Conservation (phyloP, 2,113 vertebrate genomes). For the Ahaetulla prasina region DNA sequence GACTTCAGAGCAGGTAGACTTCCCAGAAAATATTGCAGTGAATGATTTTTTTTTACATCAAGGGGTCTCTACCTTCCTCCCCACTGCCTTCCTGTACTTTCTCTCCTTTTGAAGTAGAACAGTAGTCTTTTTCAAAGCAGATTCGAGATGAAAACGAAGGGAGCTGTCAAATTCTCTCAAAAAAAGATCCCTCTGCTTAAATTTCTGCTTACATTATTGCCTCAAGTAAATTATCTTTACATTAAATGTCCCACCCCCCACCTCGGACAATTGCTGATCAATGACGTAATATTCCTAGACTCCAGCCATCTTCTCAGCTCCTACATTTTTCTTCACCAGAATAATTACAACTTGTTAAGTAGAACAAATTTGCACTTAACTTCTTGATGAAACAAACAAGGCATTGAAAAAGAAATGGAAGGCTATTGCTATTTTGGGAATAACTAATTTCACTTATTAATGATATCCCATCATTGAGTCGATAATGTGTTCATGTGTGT, state of each 20-base stretch:
- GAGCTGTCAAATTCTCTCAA: conserved; percentile 54
- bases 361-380: conserved; percentile 50
- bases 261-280: conserved; percentile 43
- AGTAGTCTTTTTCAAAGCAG: conserved; percentile 46
- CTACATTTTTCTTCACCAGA: conserved; percentile 46
- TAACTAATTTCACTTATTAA: conserved; percentile 31
- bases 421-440: conserved; percentile 44
- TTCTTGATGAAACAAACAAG: conserved; percentile 48
- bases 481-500: too few species aligned
- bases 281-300: conserved; percentile 49
- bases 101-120: conserved; percentile 49
- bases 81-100: conserved; percentile 20
- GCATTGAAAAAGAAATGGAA: conserved; percentile 35
- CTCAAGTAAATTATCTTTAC: conserved; percentile 65
- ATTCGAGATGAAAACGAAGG: conserved; percentile 39
- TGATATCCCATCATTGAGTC: background rate
- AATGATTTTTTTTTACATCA: conserved; percentile 35
- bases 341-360: conserved; percentile 37
- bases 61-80: background rate
- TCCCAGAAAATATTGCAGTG: conserved; percentile 37
- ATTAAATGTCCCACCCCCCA: conserved; percentile 49
- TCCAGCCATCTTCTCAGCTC: conserved; percentile 30
- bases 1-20: conserved; percentile 47
- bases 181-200: conserved; percentile 59
- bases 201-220: conserved; percentile 61